Evolutionary conservation across 2,888 invertebrate species (phyloP), one percentile per base, ranked within the genome.

Genomic region (Drosophila eohydei): DNA sequence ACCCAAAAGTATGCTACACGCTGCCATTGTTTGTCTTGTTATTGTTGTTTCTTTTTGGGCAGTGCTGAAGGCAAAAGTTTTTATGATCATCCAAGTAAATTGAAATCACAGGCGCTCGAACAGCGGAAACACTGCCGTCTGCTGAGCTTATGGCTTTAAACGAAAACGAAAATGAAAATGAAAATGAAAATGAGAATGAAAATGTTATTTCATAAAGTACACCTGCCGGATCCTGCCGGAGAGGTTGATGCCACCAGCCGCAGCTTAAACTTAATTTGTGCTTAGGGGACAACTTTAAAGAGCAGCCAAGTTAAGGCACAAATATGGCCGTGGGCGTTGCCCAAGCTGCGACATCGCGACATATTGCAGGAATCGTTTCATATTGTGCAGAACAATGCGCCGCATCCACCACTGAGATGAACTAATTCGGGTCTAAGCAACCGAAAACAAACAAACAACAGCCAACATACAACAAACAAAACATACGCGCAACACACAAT

Each of bases 81-180:
- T 86, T 74, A 81, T 57, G 87, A 74, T 71, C 80, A 58, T 64
- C 76, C 74, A 64, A 87, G 70, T 84, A 84, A 87, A 84, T 87
- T 84, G 87, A 84, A 84, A 84, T 84, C 87, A 74, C 74, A 61
- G 74, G 64, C 48, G 51, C 40, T 56, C 59, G 34, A 52, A 11
- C 48, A 8, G 38, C 38, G 16, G 30, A 50, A 41, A 32, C n/a
- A 5, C 4, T 32, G 44, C 43, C 21, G 50, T 61, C 41, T 36
- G 57, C 61, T 46, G 43, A 50, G 70, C 63, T 72, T 56, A 61
- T 50, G 78, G 73, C 67, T 72, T 72, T 68, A 65, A 76, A 57
- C 36, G 57, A 57, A 58, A 58, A 58, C 46, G 67, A 56, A 43
- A 63, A 75, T 61, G 52, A 46, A 11, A 71, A 56, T 56, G 56